These are phyloP conservation scores for Hyperoplus immaculatus DNA, from an alignment of 2,797 vertebrate genomes.

Conservation along the genomic window DNA sequence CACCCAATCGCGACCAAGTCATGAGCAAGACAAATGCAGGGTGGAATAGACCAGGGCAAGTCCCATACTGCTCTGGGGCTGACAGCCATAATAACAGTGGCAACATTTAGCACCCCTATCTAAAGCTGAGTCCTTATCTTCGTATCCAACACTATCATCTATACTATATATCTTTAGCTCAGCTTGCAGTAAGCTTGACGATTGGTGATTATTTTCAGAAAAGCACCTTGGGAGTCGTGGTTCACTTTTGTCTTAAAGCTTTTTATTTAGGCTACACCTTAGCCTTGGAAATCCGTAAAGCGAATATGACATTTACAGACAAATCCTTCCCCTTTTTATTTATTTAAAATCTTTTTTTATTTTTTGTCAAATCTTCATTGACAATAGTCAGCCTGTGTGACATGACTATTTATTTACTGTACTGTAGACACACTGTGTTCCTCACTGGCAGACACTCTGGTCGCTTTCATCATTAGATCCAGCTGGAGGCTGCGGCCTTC, in stretches of 20 bases:
- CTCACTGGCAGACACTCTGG: neutral
- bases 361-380: neutral
- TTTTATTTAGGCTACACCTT: neutral
- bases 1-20: too few relatives aligned
- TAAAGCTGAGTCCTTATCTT: too few relatives aligned
- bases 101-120: too few relatives aligned
- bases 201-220: neutral
- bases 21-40: too few relatives aligned
- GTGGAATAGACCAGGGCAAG: too few relatives aligned
- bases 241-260: neutral
- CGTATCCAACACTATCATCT: too few relatives aligned
- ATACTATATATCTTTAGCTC: too few relatives aligned
- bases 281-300: conserved; percentile 1
- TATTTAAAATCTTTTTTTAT: neutral
- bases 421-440: conserved; percentile 7
- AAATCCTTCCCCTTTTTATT: neutral
- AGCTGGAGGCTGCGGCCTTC: conserved; percentile 50
- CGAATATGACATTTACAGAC: neutral
- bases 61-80: too few relatives aligned
- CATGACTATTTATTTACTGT: conserved; percentile 21
- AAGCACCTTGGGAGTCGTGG: neutral
- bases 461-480: conserved; percentile 36
- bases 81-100: too few relatives aligned
- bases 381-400: neutral
- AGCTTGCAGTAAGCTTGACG: neutral